Evolutionary conservation across 2,888 invertebrate genomes (phyloP), one percentile per base, ranked within the genome.

Genomic region (Alloscopus bannaensis): DNA sequence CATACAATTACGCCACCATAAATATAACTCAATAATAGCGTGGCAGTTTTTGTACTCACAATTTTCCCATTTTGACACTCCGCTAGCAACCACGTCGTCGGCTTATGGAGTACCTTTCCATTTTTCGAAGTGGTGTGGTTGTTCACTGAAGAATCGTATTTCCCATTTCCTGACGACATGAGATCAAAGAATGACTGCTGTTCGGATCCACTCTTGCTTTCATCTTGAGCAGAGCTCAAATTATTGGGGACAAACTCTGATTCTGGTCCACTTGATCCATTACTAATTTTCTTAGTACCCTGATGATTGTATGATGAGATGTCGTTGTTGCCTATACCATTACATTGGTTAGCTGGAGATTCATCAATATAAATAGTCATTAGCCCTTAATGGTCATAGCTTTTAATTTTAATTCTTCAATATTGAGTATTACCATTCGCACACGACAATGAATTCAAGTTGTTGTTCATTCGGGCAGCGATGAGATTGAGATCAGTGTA

Each of bases 61-160:
- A 57, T 50, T 76, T 75, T 80, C 26, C 69, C 75, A 57, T 79
- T 78, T 28, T 65, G 75, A 45, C 80, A 81, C 36, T 82, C 84
- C 1, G 84, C 78, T 26, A 84, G 75, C 4, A 84, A 66, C 84
- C 84, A 83, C 1, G 84, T 84, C 0, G 84, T 83, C 16, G 84
- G 81, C 69, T 83, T 81, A 70, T 45, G 71, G 1, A 57, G 13
- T 3, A 68, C 60, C 52, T 76, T 76, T 1, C 75, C 68, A 18
- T 68, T n/a, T n/a, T n/a, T 76, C 3, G 68, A 24, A 29, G 64
- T 28, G 3, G 24, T 8, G 18, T 20, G 65, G 31, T 57, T 36
- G 65, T 57, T 57, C 18, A 47, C 52, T 16, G 36, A 57, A 40
- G 16, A 47, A 29, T 76, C 55, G 26, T 55, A 22, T 28, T 50